These are phyloP conservation scores for Perizoma affinitatum DNA, from an alignment of 2,888 invertebrate species.

Conservation along the genomic window DNA sequence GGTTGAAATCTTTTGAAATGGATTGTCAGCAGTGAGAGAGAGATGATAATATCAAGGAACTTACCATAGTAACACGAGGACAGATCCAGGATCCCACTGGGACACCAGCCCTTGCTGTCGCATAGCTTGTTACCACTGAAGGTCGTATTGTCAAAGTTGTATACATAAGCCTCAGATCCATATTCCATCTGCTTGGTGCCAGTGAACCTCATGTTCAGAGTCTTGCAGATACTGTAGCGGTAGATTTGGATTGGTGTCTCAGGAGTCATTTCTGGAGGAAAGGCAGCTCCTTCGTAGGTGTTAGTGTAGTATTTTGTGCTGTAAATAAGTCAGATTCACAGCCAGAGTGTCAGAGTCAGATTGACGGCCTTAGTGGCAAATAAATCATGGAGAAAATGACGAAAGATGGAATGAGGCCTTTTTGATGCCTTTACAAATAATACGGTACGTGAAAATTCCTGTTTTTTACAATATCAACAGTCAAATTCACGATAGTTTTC, in stretches of 20 bases:
- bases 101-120: constrained; percentile 61
- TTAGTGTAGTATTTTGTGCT: constrained; percentile 79
- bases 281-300: constrained; percentile 88
- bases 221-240: constrained; percentile 88
- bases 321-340: constrained; percentile 11
- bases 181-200: constrained; percentile 23
- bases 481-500: too few species aligned
- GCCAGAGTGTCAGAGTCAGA: too few species aligned
- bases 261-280: constrained; percentile 83
- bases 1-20: too few species aligned
- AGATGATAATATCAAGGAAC: neutral
- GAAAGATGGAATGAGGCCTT: too few species aligned
- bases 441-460: too few species aligned
- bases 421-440: too few species aligned
- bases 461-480: too few species aligned
- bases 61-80: constrained; percentile 85
- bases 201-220: constrained; percentile 23
- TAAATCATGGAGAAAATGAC: too few species aligned
- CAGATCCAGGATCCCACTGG: constrained; percentile 85
- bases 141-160: constrained; percentile 22
- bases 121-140: constrained; percentile 30
- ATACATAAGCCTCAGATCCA: constrained; percentile 31
- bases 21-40: too few species aligned
- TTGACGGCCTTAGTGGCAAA: too few species aligned
- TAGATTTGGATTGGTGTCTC: constrained; percentile 84